A percentile compares a stretch with the other conserved stretches of the same genome.
Conservation (phyloP, 2,888 invertebrate genomes). For the Agonopterix arenella region DNA sequence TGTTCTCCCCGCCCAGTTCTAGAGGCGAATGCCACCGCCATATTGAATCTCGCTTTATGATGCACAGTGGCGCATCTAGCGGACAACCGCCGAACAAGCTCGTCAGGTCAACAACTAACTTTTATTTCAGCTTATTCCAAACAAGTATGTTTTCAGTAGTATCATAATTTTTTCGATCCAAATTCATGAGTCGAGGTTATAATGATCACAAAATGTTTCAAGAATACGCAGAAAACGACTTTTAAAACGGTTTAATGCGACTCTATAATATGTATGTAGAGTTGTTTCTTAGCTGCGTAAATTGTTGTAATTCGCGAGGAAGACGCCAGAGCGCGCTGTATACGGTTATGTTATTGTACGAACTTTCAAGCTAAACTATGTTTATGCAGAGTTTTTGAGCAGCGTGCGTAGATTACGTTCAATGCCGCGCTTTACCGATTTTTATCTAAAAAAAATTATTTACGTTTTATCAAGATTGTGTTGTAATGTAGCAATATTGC, state of each 20-base stretch:
- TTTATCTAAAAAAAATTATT: neutral
- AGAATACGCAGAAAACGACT: no score
- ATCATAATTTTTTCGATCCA: no score
- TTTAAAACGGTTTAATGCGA: neutral
- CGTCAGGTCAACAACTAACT: neutral
- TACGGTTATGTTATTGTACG: slow-evolving; percentile 1
- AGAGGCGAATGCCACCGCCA: slow-evolving; percentile 73
- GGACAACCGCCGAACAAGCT: slow-evolving; percentile 35
- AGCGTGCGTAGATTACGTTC: slow-evolving; percentile 17
- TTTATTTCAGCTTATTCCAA: no score
- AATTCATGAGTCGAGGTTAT: no score
- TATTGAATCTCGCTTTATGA: slow-evolving; percentile 60
- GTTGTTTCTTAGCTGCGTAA: neutral
- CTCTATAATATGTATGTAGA: neutral
- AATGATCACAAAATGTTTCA: no score
- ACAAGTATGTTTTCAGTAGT: no score
- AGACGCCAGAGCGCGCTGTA: slow-evolving; percentile 25
- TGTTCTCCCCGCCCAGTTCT: slow-evolving; percentile 75
- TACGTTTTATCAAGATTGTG: neutral
- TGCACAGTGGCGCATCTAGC: slow-evolving; percentile 56
- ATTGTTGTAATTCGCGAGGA: neutral
- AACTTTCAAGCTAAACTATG: neutral
- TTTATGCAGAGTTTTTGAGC: slow-evolving; percentile 2
- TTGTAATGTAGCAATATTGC: neutral
- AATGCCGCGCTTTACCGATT: slow-evolving; percentile 26